Percentiles rank a stretch among this genome's conserved stretches.
Evolutionary conservation across 2,113 vertebrate genomes (phyloP).

Genomic region (Tinamus guttatus): DNA sequence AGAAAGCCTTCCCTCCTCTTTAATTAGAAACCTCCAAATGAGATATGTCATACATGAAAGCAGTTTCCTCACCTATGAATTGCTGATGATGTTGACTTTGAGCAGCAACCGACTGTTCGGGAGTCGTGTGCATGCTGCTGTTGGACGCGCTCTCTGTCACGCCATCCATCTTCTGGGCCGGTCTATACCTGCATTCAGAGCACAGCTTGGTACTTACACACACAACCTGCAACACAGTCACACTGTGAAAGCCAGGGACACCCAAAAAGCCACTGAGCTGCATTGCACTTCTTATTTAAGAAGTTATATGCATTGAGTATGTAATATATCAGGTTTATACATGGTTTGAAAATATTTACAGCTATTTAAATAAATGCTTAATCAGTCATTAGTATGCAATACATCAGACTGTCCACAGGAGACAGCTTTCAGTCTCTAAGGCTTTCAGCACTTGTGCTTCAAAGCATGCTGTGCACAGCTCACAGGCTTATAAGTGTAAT

Average conservation of each 20-base stretch:
- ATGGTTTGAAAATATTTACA: neutral
- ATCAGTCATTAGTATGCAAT: neutral
- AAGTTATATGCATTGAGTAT: fast-evolving
- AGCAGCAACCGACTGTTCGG: slow-evolving; percentile 90
- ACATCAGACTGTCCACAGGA: neutral
- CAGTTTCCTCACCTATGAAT: slow-evolving; percentile 88
- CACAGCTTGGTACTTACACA: neutral
- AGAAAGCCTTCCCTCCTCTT: neutral
- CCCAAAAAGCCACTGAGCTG: neutral
- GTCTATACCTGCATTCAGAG: slow-evolving; percentile 84
- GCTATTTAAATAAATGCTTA: neutral
- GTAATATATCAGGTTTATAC: neutral
- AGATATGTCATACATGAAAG: fast-evolving
- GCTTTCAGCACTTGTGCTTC: neutral
- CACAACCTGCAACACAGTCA: fast-evolving
- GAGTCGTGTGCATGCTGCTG: slow-evolving; percentile 82
- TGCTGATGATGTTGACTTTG: slow-evolving; percentile 98
- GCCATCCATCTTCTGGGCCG: slow-evolving; percentile 91
- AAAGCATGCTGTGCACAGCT: neutral
- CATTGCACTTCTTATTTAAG: neutral
- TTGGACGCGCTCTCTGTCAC: slow-evolving; percentile 84
- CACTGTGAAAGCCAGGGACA: neutral
- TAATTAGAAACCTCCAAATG: neutral
- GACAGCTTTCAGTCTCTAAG: neutral
- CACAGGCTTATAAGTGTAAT: too few species aligned